Evolutionary conservation across 30 jellyfish, hydroid and myxozoan genomes (phyloP), one percentile per base, ranked within the genome.

Genomic region (Nemopilema nomurai): DNA sequence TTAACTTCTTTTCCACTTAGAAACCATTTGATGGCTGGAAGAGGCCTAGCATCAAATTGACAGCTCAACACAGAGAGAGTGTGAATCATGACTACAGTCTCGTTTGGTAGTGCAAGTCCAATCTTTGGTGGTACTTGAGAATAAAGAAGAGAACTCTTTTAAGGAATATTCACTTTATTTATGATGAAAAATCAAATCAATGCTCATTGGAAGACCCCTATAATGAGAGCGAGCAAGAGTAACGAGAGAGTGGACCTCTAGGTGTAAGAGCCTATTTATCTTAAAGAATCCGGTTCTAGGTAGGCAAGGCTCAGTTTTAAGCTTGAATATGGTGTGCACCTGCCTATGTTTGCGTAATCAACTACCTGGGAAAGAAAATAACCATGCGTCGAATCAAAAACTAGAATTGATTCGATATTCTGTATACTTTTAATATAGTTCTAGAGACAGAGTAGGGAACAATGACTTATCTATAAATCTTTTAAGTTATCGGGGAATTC

Each of bases 101-200:
- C 6, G 20, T 21, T 52, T 29, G 90, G 86, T 8, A 76, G 77
- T 4, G 16, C 64, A 16, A 67, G 50, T 6, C 77, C 79, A 22
- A 90, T 69, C 71, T 87, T 27, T 24, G 97, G 92, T 1, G 89
- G 78, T 57, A 90, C 97, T 90, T 28, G 3, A 49, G 49, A 32
- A 8, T 16, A 28, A 65, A 41, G 22, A 67, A 18, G 21, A 76
- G 19, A 16, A 21, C 57, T 18, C 0, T 57, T 29, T 0, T 0
- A n/a, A 71, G 67, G 67, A 73, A 23, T n/a, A 13, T 41, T 41
- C 57, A 41, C 9, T 6, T 3, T 13, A 41, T 41, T 3, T 41
- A 41, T 41, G 13, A 13, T 13, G 13, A 6, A 41, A 6, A 41
- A 3, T 3, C 6, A 13, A 41, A 41, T 13, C 6, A 41, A 41